Base-by-base conservation (phyloP, 2,113 vertebrate species). In the Tylochromis polylepis region DNA sequence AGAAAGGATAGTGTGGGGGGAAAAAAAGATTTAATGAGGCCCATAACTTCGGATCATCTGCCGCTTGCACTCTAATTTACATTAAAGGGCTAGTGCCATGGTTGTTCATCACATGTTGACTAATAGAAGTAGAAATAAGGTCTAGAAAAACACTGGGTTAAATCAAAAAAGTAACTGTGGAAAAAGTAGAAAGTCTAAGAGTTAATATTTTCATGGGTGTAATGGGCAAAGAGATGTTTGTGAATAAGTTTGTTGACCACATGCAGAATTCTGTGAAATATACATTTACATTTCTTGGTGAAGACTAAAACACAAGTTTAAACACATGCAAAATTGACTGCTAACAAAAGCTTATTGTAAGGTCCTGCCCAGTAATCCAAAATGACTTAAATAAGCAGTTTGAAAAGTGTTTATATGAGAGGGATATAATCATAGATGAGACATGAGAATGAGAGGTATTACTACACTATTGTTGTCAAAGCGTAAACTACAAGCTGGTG, bases 331-430 rank as follows among this genome's bases (percentile, higher is more conserved):
- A 11, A 55, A 65, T 87, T 67, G 15, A 87, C 38, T 80, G 34
- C 67, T 91, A 78, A 93, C 95, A 95, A 92, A 90, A 16, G 87
- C 80, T 92, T 79, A 94, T 75, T 31, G 84, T 29, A 77, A 84
- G 67, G 81, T 79, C 43, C 78, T 59, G 79, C 83, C 80, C 65
- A 79, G 85, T 88, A 81, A 94, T 94, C 85, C 59, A 84, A 75
- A 78, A 72, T 87, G 78, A 90, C 81, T 87, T 90, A 95, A 95
- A 95, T 87, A 91, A 93, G 92, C 83, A 92, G 89, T 93, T 87
- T 43, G 82, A 77, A 67, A 88, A 79, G 84, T 93, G 94, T 93
- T 93, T 93, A 87, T 79, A 81, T 82, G 51, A 60, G 57, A 92
- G 62, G 55, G 72, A 70, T 88, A 81, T 93, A 87, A 95, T 95